Evolutionary conservation across 2,113 vertebrate species (phyloP).

Genomic region (Cepphus grylle): DNA sequence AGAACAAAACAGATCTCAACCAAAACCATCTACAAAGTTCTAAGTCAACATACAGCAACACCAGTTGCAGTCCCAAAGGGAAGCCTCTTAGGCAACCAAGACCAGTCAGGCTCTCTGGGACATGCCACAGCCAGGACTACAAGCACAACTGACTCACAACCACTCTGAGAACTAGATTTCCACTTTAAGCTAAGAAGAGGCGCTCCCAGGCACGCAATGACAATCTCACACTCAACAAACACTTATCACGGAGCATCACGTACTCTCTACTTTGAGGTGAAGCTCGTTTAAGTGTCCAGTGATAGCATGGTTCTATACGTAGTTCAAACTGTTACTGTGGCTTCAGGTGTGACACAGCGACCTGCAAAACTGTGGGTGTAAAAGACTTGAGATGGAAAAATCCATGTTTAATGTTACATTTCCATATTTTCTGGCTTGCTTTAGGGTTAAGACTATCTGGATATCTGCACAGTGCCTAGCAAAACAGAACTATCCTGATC

Average conservation of each 20-base stretch:
- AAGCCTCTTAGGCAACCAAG: not conserved
- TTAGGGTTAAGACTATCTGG: not conserved
- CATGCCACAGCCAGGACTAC: not conserved
- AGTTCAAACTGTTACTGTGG: fast-evolving
- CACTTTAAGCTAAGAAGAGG: not conserved
- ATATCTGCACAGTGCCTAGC: not conserved
- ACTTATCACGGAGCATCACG: fast-evolving
- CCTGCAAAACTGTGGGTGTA: not conserved
- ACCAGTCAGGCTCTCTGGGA: not conserved
- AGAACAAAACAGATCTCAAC: not conserved
- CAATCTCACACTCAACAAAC: not conserved
- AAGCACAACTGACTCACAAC: not conserved
- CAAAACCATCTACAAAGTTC: not conserved
- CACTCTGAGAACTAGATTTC: not conserved
- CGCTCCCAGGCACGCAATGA: not conserved
- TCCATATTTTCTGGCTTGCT: not conserved
- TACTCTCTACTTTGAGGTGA: not conserved
- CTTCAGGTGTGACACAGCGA: not conserved
- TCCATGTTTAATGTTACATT: not conserved
- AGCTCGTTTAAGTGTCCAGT: not conserved
- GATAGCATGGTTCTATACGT: fast-evolving
- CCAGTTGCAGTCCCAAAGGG: not conserved
- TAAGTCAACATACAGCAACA: not conserved
- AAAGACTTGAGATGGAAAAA: not conserved
- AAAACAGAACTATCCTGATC: conserved; percentile 7